phyloP scores from a whole-genome alignment of 2,888 invertebrate species.

The Antitype chi region DNA sequence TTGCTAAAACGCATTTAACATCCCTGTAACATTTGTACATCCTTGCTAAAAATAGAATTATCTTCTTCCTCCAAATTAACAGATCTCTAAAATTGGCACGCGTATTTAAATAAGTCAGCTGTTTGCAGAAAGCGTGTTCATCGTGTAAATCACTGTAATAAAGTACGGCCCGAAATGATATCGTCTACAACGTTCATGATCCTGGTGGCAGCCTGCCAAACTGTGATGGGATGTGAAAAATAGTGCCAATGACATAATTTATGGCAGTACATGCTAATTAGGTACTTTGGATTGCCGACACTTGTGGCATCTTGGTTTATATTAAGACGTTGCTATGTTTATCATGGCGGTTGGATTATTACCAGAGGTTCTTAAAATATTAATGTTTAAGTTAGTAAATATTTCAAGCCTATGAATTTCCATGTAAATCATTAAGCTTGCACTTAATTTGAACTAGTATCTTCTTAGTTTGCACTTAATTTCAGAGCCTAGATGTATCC shows the following conservation, averaged over 20 bases:
- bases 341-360: no score
- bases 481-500: no score
- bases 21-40: neutral
- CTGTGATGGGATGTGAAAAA: conserved; percentile 46
- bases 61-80: neutral
- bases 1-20: no score
- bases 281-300: conserved; percentile 6
- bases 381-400: neutral
- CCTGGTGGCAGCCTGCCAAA: conserved; percentile 51
- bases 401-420: neutral
- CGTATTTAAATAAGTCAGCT: conserved; percentile 18
- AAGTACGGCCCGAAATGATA: conserved; percentile 33
- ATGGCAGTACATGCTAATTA: conserved; percentile 41
- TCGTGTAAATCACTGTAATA: conserved; percentile 40
- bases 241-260: conserved; percentile 50
- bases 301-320: conserved; percentile 25
- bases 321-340: conserved; percentile 7
- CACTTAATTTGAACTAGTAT: neutral
- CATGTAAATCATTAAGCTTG: neutral
- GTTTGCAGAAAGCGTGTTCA: conserved; percentile 22
- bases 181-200: conserved; percentile 39
- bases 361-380: no score
- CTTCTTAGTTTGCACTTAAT: neutral
- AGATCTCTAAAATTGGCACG: conserved; percentile 6
- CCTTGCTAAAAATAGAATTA: neutral